These are phyloP conservation scores for Caenorhabditis panamensis DNA, from an alignment of 2,888 invertebrate species.

Conservation along the genomic window DNA sequence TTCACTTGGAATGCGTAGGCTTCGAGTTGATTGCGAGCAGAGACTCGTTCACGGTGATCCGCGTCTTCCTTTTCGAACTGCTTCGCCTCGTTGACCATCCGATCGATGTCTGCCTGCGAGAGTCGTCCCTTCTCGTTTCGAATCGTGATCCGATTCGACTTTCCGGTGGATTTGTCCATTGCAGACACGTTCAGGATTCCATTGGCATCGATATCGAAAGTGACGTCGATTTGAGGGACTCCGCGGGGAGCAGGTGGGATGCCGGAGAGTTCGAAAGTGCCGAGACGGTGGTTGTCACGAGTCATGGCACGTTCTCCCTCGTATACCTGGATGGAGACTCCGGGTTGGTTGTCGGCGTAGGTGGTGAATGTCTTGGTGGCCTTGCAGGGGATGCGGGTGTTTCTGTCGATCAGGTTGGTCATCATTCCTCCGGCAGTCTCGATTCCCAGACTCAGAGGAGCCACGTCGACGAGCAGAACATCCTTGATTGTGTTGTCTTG, in stretches of 20 bases:
- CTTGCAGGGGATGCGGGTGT: conserved; percentile 82
- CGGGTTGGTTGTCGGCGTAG: conserved; percentile 93
- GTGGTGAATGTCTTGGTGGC: conserved; percentile 87
- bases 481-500: conserved; percentile 64
- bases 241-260: conserved; percentile 81
- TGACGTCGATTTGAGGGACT: conserved; percentile 84
- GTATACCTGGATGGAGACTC: conserved; percentile 89
- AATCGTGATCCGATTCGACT: conserved; percentile 76
- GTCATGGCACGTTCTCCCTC: conserved; percentile 84
- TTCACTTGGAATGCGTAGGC: conserved; percentile 85
- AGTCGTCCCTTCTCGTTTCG: conserved; percentile 87
- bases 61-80: conserved; percentile 88
- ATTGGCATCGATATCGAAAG: conserved; percentile 82
- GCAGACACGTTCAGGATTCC: conserved; percentile 80
- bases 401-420: conserved; percentile 90
- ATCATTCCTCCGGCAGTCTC: conserved; percentile 95
- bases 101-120: conserved; percentile 92
- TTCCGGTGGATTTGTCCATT: conserved; percentile 79
- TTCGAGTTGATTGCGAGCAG: conserved; percentile 90
- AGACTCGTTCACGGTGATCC: conserved; percentile 84
- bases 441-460: conserved; percentile 91
- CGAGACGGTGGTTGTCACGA: conserved; percentile 82
- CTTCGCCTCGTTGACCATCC: conserved; percentile 91
- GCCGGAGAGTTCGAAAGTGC: conserved; percentile 82
- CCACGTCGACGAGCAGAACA: conserved; percentile 90